These are phyloP conservation scores for Heterodera schachtii DNA, from an alignment of 1,140 invertebrate genomes.

Conservation along the genomic window DNA sequence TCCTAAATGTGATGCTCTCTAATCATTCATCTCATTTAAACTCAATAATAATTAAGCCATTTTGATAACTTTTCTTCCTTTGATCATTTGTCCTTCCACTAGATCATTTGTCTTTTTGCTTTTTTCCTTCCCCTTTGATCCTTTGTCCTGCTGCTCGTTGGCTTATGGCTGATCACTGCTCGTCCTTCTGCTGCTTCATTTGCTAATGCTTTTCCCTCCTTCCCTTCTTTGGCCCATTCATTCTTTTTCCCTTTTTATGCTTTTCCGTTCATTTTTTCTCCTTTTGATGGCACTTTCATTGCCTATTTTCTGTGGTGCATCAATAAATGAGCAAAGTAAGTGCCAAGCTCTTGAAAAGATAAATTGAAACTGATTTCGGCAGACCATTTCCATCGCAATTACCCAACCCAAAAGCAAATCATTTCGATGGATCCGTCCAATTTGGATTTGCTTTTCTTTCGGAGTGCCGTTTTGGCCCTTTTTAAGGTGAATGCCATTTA, in stretches of 20 bases:
- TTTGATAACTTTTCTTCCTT: too few relatives aligned
- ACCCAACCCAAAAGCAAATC: neutral
- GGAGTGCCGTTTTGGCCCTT: neutral
- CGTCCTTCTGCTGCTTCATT: too few relatives aligned
- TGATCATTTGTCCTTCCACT: too few relatives aligned
- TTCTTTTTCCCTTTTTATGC: neutral
- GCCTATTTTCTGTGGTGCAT: neutral
- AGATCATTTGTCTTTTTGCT: too few relatives aligned
- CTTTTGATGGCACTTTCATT: neutral
- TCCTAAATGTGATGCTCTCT: too few relatives aligned
- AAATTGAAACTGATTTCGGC: neutral
- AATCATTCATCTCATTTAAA: too few relatives aligned
- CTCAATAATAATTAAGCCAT: too few relatives aligned
- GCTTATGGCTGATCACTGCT: too few relatives aligned
- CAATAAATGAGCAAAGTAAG: neutral
- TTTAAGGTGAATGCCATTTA: conserved; percentile 8
- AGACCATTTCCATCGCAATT: neutral
- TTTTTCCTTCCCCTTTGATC: too few relatives aligned
- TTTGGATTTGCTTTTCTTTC: conserved; percentile 25
- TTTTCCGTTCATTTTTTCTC: neutral
- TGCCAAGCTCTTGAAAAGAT: neutral
- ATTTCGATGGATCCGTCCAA: conserved; percentile 16
- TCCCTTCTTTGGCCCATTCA: neutral
- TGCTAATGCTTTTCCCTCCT: too few relatives aligned
- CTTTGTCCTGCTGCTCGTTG: too few relatives aligned